Evolutionary conservation across 2,113 vertebrate species (phyloP).

Genomic region (Sprattus sprattus): DNA sequence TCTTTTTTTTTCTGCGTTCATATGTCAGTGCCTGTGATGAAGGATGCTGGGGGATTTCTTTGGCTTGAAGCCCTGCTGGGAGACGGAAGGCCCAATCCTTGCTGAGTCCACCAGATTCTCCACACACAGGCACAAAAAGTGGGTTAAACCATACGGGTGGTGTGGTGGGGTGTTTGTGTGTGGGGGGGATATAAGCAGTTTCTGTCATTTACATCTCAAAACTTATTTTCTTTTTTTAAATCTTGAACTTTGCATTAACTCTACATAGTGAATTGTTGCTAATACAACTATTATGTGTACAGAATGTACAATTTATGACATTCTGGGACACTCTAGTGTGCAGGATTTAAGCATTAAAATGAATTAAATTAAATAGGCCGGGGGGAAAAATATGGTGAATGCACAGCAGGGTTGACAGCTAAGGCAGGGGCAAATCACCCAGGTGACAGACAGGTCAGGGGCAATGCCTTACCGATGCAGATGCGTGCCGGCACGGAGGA

Average conservation of each 20-base stretch:
- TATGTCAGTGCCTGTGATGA: neutral
- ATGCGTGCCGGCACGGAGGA: constrained; percentile 88
- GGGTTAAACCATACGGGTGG: neutral
- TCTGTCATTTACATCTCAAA: neutral
- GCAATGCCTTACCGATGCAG: constrained; percentile 77
- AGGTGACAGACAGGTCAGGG: neutral
- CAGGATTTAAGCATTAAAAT: neutral
- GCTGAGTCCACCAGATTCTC: neutral
- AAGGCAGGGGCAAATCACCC: neutral
- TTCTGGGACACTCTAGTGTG: neutral
- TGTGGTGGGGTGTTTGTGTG: no score
- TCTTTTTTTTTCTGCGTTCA: neutral
- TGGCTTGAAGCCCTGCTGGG: neutral
- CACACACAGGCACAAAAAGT: neutral
- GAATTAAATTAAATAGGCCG: neutral
- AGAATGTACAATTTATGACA: neutral
- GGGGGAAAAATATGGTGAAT: no score
- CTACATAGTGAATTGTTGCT: no score
- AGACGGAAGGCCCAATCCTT: neutral
- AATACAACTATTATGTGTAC: no score
- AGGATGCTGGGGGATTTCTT: constrained; percentile 12
- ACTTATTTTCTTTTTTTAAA: neutral
- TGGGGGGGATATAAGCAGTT: neutral
- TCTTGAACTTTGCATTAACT: neutral
- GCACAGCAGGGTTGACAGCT: neutral